These are phyloP conservation scores for Sebastes flavidus DNA, from an alignment of 2,797 vertebrate species.

Conservation along the genomic window DNA sequence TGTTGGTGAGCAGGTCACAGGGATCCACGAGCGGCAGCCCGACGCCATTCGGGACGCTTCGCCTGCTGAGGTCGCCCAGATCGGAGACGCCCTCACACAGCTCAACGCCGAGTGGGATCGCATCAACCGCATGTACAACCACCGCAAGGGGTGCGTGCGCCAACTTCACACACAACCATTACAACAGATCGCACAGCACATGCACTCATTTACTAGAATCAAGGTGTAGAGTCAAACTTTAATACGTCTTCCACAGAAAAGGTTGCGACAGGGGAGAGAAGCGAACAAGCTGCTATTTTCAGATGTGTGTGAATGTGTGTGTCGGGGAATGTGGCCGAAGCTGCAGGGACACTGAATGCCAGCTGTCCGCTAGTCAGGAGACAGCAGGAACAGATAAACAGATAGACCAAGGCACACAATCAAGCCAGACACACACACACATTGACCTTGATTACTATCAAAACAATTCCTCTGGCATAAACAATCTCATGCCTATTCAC, in stretches of 20 bases:
- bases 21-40: conserved; percentile 90
- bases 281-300: conserved; percentile 7
- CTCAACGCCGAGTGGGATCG: conserved; percentile 94
- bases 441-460: conserved; percentile 58
- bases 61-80: conserved; percentile 88
- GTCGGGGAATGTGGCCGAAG: conserved; percentile 9
- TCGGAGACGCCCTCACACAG: conserved; percentile 89
- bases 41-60: conserved; percentile 89
- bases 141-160: conserved; percentile 89
- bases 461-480: conserved; percentile 53
- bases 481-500: conserved; percentile 42
- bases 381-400: conserved; percentile 38
- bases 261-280: background rate
- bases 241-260: background rate
- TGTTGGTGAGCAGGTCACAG: conserved; percentile 87
- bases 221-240: background rate
- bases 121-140: conserved; percentile 91
- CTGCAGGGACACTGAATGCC: conserved; percentile 36
- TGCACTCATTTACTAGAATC: background rate
- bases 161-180: background rate
- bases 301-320: background rate
- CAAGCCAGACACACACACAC: background rate
- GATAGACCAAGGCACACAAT: conserved; percentile 14
- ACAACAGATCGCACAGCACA: background rate
- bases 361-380: conserved; percentile 45